These are phyloP conservation scores for Triplophysa siluroides DNA, from an alignment of 2,113 vertebrate species.

Conservation along the genomic window DNA sequence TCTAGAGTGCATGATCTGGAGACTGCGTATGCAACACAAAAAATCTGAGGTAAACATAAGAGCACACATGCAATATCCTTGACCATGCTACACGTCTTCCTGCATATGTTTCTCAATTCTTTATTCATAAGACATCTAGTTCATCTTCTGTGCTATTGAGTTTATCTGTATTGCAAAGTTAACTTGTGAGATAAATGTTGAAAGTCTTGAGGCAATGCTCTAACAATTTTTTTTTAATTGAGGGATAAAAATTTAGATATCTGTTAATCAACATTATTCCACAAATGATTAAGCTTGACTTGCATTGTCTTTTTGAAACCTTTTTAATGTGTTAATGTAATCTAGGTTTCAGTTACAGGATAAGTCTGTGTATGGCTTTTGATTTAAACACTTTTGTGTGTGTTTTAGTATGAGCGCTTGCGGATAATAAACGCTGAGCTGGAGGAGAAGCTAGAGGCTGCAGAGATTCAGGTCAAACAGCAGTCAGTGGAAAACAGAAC, in stretches of 20 bases:
- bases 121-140: neutral
- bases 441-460: slow-evolving; percentile 91
- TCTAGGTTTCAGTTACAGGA: neutral
- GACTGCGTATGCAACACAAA: slow-evolving; percentile 77
- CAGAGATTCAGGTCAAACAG: slow-evolving; percentile 92
- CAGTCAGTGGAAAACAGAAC: slow-evolving; percentile 85
- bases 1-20: slow-evolving; percentile 82
- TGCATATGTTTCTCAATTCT: neutral
- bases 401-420: slow-evolving; percentile 85
- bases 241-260: too few species aligned
- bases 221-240: too few species aligned
- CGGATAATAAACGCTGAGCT: slow-evolving; percentile 84
- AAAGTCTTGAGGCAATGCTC: too few species aligned
- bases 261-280: too few species aligned
- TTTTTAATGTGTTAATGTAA: neutral
- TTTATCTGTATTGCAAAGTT: too few species aligned
- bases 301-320: too few species aligned
- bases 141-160: neutral
- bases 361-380: neutral
- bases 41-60: slow-evolving; percentile 81
- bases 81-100: neutral
- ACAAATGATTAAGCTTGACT: too few species aligned
- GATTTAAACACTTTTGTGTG: slow-evolving; percentile 15
- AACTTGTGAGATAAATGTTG: too few species aligned
- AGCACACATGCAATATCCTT: neutral